Percentiles rank a stretch among this genome's conserved stretches.
These are phyloP conservation scores for Pomacea maculata DNA, from an alignment of 1,140 invertebrate genomes.

Conservation along the genomic window DNA sequence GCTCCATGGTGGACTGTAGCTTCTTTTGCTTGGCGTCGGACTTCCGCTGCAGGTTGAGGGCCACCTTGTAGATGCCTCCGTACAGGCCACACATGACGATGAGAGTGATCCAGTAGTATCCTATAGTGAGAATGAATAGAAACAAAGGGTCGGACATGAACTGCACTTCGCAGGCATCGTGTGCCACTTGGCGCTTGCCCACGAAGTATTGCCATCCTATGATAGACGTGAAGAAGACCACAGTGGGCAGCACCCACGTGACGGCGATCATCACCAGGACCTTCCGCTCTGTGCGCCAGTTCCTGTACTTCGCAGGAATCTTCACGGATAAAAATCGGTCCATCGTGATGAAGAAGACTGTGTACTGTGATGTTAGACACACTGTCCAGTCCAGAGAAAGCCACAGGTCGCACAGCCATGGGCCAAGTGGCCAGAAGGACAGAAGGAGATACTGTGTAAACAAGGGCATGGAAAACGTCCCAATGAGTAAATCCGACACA, in stretches of 20 bases:
- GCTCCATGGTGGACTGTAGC: slow-evolving; percentile 57
- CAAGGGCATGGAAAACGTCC: slow-evolving; percentile 87
- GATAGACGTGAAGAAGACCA: slow-evolving; percentile 97
- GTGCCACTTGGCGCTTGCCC: slow-evolving; percentile 75
- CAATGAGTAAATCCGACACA: slow-evolving; percentile 97
- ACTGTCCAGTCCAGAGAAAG: slow-evolving; percentile 99
- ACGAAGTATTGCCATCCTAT: slow-evolving; percentile 99
- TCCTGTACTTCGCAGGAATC: slow-evolving; percentile 95
- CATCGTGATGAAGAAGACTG: slow-evolving; percentile 97
- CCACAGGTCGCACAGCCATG: slow-evolving; percentile 97
- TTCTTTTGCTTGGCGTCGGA: slow-evolving; percentile 79
- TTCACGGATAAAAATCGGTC: slow-evolving; percentile 99
- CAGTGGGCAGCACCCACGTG: slow-evolving; percentile 96
- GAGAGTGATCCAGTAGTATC: slow-evolving; percentile 95
- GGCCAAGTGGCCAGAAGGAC: slow-evolving; percentile 96
- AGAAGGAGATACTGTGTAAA: slow-evolving; percentile 95
- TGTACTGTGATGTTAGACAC: slow-evolving; percentile 98
- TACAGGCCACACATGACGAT: slow-evolving; percentile 75
- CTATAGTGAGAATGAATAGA: slow-evolving; percentile 96
- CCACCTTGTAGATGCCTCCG: slow-evolving; percentile 97
- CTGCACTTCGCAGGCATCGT: slow-evolving; percentile 94
- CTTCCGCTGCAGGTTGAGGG: slow-evolving; percentile 97
- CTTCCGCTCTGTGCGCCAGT: slow-evolving; percentile 89
- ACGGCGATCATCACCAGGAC: slow-evolving; percentile 80
- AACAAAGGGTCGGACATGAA: slow-evolving; percentile 98